Percentiles rank a stretch among this genome's conserved stretches.
Evolutionary conservation across 2,113 vertebrate species (phyloP).

Genomic region (Bambusicola thoracicus): DNA sequence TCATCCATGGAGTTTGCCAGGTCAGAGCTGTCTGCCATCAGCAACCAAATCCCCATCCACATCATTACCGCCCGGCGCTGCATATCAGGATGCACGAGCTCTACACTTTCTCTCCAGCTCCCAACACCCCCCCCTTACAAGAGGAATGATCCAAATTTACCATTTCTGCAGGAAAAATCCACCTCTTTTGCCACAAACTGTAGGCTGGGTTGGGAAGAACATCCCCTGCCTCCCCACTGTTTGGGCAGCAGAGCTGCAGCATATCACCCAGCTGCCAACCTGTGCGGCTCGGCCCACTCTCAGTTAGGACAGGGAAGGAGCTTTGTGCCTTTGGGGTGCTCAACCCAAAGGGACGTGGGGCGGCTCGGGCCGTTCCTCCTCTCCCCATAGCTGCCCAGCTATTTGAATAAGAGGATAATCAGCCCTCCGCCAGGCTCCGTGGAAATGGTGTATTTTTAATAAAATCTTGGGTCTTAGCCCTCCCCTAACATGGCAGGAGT

Average conservation of each 20-base stretch:
- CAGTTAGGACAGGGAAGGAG: not conserved
- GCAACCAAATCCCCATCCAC: not conserved
- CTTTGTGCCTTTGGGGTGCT: not conserved
- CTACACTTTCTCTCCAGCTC: rapidly evolving
- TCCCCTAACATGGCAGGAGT: not conserved
- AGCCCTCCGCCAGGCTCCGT: rapidly evolving
- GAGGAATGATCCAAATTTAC: not conserved
- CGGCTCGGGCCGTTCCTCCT: not conserved
- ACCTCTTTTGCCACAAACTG: not conserved
- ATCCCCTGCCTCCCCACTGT: not conserved
- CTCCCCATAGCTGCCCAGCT: not conserved
- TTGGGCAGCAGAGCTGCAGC: not conserved
- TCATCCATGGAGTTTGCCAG: rapidly evolving
- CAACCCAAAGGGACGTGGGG: not conserved
- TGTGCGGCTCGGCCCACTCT: not conserved
- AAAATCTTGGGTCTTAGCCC: not conserved
- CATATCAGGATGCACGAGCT: rapidly evolving
- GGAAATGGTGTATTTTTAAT: not conserved
- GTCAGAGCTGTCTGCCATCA: not conserved
- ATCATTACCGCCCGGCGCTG: rapidly evolving
- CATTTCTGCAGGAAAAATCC: not conserved
- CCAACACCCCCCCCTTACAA: rapidly evolving
- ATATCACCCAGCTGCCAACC: rapidly evolving
- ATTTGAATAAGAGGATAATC: not conserved
- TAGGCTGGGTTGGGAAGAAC: not conserved